These are phyloP conservation scores for Coptodon rendalli DNA, from an alignment of 2,113 vertebrate genomes.

Conservation along the genomic window DNA sequence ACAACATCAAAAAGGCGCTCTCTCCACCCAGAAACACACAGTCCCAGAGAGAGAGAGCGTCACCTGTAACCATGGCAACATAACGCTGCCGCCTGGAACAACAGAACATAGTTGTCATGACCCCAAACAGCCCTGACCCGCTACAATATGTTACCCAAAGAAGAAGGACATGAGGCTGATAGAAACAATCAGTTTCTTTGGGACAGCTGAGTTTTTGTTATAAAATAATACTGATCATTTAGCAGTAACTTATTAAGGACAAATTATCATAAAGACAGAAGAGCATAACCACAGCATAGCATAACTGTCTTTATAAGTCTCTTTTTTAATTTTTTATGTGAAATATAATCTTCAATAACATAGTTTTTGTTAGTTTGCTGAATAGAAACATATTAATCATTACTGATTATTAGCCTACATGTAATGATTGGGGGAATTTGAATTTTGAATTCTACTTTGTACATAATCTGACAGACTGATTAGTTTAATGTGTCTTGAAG, in stretches of 20 bases:
- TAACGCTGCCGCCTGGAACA: too few relatives aligned
- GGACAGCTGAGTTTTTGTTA: not conserved
- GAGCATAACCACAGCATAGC: not conserved
- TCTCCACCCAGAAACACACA: too few relatives aligned
- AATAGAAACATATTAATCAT: too few relatives aligned
- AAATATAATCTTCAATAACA: not conserved
- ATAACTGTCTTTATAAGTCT: not conserved
- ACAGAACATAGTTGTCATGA: not conserved
- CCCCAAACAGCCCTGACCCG: not conserved
- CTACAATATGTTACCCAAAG: too few relatives aligned
- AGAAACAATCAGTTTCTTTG: not conserved
- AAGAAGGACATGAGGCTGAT: not conserved
- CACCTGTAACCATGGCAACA: too few relatives aligned
- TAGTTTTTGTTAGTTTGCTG: not conserved
- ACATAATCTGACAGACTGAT: too few relatives aligned
- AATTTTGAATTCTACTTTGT: too few relatives aligned
- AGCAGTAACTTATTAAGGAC: not conserved
- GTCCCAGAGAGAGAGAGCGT: too few relatives aligned
- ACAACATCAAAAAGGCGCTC: too few relatives aligned
- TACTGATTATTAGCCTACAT: too few relatives aligned
- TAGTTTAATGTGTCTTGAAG: too few relatives aligned
- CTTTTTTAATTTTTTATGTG: rapidly evolving
- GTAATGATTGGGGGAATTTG: too few relatives aligned
- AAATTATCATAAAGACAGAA: not conserved
- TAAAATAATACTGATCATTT: not conserved